A percentile compares a stretch with the other conserved stretches of the same genome.
phyloP scores from a whole-genome alignment of 2,113 vertebrate species.

The Microcebus jonahi region DNA sequence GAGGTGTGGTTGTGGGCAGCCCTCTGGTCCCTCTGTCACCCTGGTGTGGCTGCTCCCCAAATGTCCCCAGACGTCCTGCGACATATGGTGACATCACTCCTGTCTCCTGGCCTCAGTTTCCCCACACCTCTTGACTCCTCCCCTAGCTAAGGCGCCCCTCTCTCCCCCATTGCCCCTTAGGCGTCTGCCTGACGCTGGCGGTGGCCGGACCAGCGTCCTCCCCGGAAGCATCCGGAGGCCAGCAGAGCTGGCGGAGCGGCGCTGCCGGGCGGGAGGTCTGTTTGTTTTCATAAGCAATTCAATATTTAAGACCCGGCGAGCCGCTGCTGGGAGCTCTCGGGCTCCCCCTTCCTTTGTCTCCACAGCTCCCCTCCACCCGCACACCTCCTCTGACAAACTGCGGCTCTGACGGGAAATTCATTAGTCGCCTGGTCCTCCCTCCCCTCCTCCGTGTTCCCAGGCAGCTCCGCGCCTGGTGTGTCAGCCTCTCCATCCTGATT shows the following conservation, averaged over 20 bases:
- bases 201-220: neutral
- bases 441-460: constrained; percentile 84
- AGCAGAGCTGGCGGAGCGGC: neutral
- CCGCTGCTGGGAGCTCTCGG: constrained; percentile 62
- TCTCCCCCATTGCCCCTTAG: neutral
- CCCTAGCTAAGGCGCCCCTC: neutral
- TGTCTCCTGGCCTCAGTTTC: neutral
- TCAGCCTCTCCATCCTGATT: constrained; percentile 99
- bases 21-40: neutral
- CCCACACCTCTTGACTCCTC: neutral
- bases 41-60: neutral
- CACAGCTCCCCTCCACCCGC: constrained; percentile 82
- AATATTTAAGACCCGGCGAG: constrained; percentile 74
- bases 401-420: constrained; percentile 89
- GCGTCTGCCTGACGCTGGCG: neutral
- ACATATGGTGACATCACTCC: neutral
- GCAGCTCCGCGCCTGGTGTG: constrained; percentile 92
- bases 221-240: neutral
- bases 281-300: constrained; percentile 80
- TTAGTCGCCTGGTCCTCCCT: constrained; percentile 82
- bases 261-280: neutral
- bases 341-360: constrained; percentile 82
- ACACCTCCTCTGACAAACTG: constrained; percentile 84
- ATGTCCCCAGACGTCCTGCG: neutral
- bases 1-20: neutral